These are phyloP conservation scores for Geotrypetes seraphini DNA, from an alignment of 2,797 vertebrate species.

Conservation along the genomic window DNA sequence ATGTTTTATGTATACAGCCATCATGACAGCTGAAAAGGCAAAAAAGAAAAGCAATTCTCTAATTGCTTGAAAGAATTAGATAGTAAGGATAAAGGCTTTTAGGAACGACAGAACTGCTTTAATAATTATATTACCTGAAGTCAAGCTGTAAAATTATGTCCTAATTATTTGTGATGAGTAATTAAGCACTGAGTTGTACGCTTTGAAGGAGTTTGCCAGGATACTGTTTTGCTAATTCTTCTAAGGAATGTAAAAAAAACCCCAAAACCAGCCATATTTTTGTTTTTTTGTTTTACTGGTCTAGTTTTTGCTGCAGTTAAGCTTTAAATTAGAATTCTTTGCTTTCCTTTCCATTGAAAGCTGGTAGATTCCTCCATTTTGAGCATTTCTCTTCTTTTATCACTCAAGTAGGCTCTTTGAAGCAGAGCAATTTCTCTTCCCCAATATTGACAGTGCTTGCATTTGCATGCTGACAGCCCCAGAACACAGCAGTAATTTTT, in stretches of 20 bases:
- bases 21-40: conserved; percentile 56
- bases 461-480: conserved; percentile 95
- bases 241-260: conserved; percentile 29
- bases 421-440: conserved; percentile 75
- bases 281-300: conserved; percentile 61
- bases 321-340: conserved; percentile 68
- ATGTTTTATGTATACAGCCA: conserved; percentile 57
- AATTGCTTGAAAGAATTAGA: conserved; percentile 55
- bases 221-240: conserved; percentile 54
- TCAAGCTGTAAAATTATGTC: conserved; percentile 48
- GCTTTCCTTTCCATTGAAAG: conserved; percentile 64
- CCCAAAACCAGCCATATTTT: conserved; percentile 49
- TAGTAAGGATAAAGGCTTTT: conserved; percentile 43
- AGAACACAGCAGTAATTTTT: conserved; percentile 80
- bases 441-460: conserved; percentile 90
- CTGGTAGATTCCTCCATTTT: conserved; percentile 97
- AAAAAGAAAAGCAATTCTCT: conserved; percentile 55
- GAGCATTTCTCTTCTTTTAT: conserved; percentile 83
- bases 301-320: conserved; percentile 69
- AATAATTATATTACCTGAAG: conserved; percentile 56
- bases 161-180: conserved; percentile 53
- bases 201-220: conserved; percentile 49
- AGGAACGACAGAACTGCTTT: conserved; percentile 42
- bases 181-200: conserved; percentile 51
- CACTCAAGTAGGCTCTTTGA: conserved; percentile 86